Evolutionary conservation across 2,797 vertebrate genomes (phyloP).

Genomic region (Botia kubotai): DNA sequence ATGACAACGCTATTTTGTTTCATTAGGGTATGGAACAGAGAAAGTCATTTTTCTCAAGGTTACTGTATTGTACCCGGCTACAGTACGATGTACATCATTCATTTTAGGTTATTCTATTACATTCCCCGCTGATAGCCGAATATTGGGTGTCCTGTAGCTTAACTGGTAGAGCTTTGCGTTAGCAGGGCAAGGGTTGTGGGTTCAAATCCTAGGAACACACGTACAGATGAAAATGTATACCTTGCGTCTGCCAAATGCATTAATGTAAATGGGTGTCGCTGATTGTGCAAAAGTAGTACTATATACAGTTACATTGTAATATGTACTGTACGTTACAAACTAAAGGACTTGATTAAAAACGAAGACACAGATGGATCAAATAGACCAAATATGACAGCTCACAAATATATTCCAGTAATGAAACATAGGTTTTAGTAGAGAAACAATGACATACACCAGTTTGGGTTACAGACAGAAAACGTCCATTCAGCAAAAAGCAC

Average conservation of each 20-base stretch:
- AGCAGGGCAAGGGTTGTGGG: too few species aligned
- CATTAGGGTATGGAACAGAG: background rate
- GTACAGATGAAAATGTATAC: too few species aligned
- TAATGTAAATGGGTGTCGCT: too few species aligned
- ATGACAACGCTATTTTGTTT: constrained; percentile 32
- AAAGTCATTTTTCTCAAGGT: constrained; percentile 22
- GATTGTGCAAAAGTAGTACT: background rate
- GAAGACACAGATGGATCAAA: too few species aligned
- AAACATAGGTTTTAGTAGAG: background rate
- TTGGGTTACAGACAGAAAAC: background rate
- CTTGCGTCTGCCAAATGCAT: too few species aligned
- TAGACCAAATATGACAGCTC: background rate
- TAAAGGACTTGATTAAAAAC: too few species aligned
- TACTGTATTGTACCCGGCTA: background rate
- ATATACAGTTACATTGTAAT: background rate
- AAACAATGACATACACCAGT: background rate
- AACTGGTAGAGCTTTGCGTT: too few species aligned
- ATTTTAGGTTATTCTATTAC: background rate
- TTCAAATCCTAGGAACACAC: too few species aligned
- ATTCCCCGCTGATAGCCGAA: background rate
- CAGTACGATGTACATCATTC: background rate
- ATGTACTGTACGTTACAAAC: background rate
- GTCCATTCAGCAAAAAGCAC: constrained; percentile 33
- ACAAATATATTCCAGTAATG: background rate
- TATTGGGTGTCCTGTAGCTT: background rate